Percentiles rank a stretch among this genome's conserved stretches.
These are phyloP conservation scores for Spongia lamella DNA, from an alignment of 37 sponge, comb jelly and placozoan species.

Conservation along the genomic window DNA sequence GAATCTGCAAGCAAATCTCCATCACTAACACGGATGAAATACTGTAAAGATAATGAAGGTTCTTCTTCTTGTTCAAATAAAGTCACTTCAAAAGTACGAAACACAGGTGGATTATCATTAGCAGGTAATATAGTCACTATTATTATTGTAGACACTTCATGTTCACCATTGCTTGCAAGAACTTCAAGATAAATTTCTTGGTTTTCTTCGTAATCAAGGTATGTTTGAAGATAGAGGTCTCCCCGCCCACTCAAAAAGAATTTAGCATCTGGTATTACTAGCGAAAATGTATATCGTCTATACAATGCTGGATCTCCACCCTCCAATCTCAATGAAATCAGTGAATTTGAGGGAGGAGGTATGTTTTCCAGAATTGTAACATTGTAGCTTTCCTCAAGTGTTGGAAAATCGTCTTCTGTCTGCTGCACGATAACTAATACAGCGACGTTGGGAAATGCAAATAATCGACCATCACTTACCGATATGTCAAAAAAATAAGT, in stretches of 20 bases:
- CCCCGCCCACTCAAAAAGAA: conserved; percentile 20
- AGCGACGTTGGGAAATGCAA: not conserved
- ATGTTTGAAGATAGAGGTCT: not conserved
- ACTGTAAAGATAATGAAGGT: too few relatives aligned
- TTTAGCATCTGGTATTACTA: not conserved
- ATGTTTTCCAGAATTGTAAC: conserved; percentile 24
- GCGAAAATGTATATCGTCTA: conserved; percentile 12
- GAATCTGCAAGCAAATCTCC: not conserved
- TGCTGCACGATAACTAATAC: conserved; percentile 17
- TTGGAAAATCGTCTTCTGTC: conserved; percentile 8
- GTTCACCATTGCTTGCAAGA: conserved; percentile 1
- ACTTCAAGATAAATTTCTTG: not conserved
- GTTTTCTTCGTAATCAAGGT: conserved; percentile 30
- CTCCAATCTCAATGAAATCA: conserved; percentile 12
- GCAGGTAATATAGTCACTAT: conserved; percentile 30
- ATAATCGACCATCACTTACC: conserved; percentile 43
- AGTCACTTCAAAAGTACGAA: not conserved
- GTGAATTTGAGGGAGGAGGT: not conserved
- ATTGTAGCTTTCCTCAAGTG: conserved; percentile 6
- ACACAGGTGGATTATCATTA: conserved; percentile 43
- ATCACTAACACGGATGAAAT: too few relatives aligned
- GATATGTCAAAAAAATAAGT: conserved; percentile 28
- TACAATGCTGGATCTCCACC: conserved; percentile 7
- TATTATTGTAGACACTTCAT: not conserved
- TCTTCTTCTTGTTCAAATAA: conserved; percentile 9